Conservation (phyloP, 2,797 vertebrate species). For the Sphenopsis melanotis region DNA sequence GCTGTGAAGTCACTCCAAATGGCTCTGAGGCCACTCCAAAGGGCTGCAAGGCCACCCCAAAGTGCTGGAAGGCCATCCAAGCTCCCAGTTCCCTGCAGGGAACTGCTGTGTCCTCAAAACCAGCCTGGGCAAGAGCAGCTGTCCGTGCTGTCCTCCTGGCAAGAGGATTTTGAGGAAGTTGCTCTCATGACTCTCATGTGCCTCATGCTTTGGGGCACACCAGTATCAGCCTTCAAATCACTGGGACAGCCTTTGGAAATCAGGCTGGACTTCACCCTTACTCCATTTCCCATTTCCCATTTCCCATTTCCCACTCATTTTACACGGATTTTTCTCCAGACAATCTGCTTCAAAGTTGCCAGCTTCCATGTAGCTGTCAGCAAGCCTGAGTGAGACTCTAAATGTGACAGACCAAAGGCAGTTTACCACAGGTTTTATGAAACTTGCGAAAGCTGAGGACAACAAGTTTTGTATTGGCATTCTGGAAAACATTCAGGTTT, state of each 20-base stretch:
- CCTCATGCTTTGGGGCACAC: constrained; percentile 35
- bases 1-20: not conserved
- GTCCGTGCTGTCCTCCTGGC: not conserved
- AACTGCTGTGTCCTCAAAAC: constrained; percentile 27
- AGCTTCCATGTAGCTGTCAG: constrained; percentile 46
- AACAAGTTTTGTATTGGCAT: constrained; percentile 56
- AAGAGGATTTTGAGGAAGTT: not conserved
- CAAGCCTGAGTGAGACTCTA: constrained; percentile 23
- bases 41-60: no score
- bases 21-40: not conserved
- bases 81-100: not conserved
- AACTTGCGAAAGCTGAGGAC: constrained; percentile 65
- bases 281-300: not conserved
- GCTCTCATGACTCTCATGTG: not conserved
- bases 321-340: constrained; percentile 27
- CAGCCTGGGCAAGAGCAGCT: not conserved
- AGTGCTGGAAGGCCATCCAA: not conserved
- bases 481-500: constrained; percentile 57
- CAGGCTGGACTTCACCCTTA: constrained; percentile 50
- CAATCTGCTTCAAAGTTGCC: constrained; percentile 17
- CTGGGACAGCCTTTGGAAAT: constrained; percentile 59
- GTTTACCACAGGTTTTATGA: constrained; percentile 50
- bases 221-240: not conserved
- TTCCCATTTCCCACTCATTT: not conserved
- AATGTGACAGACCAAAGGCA: constrained; percentile 62